Conservation (phyloP, 2,797 vertebrate genomes). For the Thunnus albacares region DNA sequence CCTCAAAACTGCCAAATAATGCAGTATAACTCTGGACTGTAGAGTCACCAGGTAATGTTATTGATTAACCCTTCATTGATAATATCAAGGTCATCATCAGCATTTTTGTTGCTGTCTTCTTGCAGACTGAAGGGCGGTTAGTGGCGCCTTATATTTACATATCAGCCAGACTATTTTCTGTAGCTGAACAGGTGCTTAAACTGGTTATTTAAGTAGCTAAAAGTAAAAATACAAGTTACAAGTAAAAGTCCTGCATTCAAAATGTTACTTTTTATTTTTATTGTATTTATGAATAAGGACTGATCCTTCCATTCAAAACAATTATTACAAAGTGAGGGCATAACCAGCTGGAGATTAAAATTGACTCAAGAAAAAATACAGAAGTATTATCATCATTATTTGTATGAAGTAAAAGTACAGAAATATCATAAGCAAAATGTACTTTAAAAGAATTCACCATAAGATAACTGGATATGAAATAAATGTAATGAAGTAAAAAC, state of each 20-base stretch:
- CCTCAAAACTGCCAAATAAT: neutral
- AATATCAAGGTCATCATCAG: constrained; percentile 40
- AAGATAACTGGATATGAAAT: too few relatives aligned
- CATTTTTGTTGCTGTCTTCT: neutral
- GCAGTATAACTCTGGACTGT: fast-evolving
- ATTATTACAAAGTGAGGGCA: neutral
- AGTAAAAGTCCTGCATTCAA: neutral
- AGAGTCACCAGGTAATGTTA: neutral
- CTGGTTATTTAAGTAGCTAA: neutral
- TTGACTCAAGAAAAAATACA: neutral
- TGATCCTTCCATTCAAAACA: neutral
- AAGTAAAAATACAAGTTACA: neutral
- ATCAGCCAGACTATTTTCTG: too few relatives aligned
- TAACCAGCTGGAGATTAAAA: neutral
- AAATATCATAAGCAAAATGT: too few relatives aligned
- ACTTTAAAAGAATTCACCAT: too few relatives aligned
- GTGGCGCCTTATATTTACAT: too few relatives aligned
- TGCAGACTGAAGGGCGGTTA: neutral
- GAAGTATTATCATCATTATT: too few relatives aligned
- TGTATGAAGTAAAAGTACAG: too few relatives aligned
- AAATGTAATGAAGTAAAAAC: too few relatives aligned
- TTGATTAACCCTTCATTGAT: neutral
- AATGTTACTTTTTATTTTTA: neutral
- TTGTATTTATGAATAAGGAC: neutral
- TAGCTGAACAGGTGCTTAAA: neutral